These are phyloP conservation scores for Misgurnus mizolepis DNA, from an alignment of 2,113 vertebrate species.

Conservation along the genomic window DNA sequence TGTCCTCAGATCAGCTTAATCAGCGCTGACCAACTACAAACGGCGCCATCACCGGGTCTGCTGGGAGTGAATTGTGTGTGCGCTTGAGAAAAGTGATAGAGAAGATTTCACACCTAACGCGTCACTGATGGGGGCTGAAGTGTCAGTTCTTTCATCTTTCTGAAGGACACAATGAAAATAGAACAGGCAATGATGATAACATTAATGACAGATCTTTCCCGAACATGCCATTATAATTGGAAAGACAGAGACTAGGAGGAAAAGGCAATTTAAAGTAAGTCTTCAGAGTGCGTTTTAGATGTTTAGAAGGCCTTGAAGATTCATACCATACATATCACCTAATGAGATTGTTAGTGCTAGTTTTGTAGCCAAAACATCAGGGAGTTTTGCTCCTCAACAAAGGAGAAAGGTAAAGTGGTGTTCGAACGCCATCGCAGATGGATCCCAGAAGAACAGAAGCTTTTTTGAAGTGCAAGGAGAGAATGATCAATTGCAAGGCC, in stretches of 20 bases:
- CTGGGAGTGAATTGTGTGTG: slow-evolving; percentile 15
- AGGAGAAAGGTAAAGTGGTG: slow-evolving; percentile 1
- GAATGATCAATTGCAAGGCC: neutral
- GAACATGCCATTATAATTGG: neutral
- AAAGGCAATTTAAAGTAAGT: neutral
- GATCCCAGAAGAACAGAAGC: slow-evolving; percentile 7
- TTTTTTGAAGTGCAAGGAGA: neutral
- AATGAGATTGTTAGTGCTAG: slow-evolving; percentile 29
- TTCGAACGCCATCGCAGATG: neutral
- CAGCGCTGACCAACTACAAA: slow-evolving; percentile 35
- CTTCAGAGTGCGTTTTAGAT: neutral
- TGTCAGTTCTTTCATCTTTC: slow-evolving; percentile 28
- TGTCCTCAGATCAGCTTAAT: slow-evolving; percentile 6
- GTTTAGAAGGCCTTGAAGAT: slow-evolving; percentile 3
- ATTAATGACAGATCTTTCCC: slow-evolving; percentile 5
- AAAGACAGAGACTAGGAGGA: neutral
- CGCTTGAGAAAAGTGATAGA: neutral
- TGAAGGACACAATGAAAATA: slow-evolving; percentile 23
- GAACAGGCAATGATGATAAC: neutral
- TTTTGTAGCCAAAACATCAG: slow-evolving; percentile 21
- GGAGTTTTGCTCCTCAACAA: slow-evolving; percentile 42
- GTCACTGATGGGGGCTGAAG: slow-evolving; percentile 13
- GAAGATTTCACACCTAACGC: slow-evolving; percentile 18
- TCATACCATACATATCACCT: slow-evolving; percentile 31
- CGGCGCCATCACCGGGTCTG: slow-evolving; percentile 8